phyloP scores from a whole-genome alignment of 1,140 invertebrate species.

The Drosophila pallidifrons region DNA sequence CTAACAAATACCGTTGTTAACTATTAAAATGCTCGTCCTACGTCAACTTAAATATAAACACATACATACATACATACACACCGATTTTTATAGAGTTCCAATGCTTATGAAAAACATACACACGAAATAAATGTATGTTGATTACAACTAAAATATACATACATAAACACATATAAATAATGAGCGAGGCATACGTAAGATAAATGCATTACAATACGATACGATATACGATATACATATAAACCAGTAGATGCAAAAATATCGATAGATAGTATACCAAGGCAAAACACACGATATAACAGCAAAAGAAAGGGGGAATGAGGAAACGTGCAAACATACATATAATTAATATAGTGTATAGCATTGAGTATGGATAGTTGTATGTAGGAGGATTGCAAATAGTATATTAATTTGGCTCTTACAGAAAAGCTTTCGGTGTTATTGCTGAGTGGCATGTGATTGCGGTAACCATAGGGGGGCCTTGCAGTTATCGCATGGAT shows the following conservation, averaged over 20 bases:
- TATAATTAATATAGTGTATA: too few relatives aligned
- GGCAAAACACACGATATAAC: constrained; percentile 10
- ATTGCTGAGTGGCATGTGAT: constrained; percentile 87
- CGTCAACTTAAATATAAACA: constrained; percentile 29
- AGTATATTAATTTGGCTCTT: constrained; percentile 67
- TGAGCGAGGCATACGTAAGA: constrained; percentile 5
- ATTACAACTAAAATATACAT: constrained; percentile 11
- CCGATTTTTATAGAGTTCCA: constrained; percentile 1
- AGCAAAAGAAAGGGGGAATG: constrained; percentile 1
- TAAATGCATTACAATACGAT: constrained; percentile 18
- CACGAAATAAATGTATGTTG: constrained; percentile 3
- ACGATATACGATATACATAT: constrained; percentile 23
- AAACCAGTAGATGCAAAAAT: constrained; percentile 13
- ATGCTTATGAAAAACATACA: not conserved
- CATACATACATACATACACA: constrained; percentile 34
- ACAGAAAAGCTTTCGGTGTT: constrained; percentile 87
- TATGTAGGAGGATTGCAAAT: constrained; percentile 16
- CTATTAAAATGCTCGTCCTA: constrained; percentile 5
- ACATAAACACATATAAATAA: not conserved
- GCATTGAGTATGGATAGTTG: not conserved
- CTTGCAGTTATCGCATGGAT: constrained; percentile 86
- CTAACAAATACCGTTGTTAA: not conserved
- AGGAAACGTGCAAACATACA: not conserved
- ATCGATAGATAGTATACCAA: constrained; percentile 24
- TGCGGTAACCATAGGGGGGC: constrained; percentile 89